Base-by-base conservation (phyloP, 2,113 vertebrate genomes). In the Prunella himalayana region DNA sequence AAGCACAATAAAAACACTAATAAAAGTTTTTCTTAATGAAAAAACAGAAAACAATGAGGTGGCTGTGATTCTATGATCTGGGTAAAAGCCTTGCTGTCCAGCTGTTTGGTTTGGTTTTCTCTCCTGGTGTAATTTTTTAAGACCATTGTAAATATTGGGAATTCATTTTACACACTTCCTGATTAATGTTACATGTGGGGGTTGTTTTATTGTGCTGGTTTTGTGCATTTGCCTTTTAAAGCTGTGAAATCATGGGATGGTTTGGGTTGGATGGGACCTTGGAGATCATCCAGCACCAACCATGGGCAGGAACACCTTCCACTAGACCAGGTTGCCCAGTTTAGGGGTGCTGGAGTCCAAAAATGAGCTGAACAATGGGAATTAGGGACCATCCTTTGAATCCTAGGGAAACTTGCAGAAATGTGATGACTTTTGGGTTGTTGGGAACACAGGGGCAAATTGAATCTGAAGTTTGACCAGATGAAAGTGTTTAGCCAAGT, bases 41-140 rank as follows among this genome's bases (percentile, higher is more conserved):
- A 28, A 51, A 25, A 2, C 8, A 59, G 24, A 66, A 87, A n/a
- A 11, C 6, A 71, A 9, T 8, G 31, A 68, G 15, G 7, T 82
- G 23, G 21, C 20, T 54, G 27, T 0, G 1, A 41, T 35, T 63
- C n/a, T 60, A 3, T 54, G 21, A 5, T 15, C 51, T 49, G 41
- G 28, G 33, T 61, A 44, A 65, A 85, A 93, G 6, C 18, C 15
- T 57, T 64, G 19, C 31, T 70, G 24, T 73, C 45, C 20, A 35
- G 20, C 11, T 65, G 23, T 17, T 66, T 3, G 19, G 8, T 88
- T 47, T 28, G 47, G 1, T 57, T 51, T 44, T 20, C 13, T 63
- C 31, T 33, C 7, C 6, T 8, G 61, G 4, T 63, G 69, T 59
- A 13, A 65, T 54, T n/a, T 49, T 25, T 9, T 28, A 41, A 51